Base-by-base conservation (phyloP, 2,113 vertebrate genomes). In the Corvus moneduloides region DNA sequence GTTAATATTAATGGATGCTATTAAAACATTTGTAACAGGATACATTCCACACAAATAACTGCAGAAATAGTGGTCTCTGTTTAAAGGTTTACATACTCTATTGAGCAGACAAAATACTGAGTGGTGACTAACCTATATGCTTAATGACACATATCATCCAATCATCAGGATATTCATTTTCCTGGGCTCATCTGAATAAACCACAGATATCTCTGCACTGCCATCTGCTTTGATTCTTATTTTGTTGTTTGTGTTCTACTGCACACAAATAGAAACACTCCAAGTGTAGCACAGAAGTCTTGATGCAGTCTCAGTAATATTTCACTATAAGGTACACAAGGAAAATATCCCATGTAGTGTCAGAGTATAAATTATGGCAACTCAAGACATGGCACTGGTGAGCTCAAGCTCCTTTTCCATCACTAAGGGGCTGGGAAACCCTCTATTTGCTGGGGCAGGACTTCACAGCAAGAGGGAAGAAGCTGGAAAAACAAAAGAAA, bases 101-200 rank as follows among this genome's bases (percentile, higher is more conserved):
- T 68, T 44, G 56, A 93, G 93, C 56, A 93, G 80, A 89, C 84
- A 88, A 96, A 97, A 95, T 84, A 55, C 24, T 75, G 88, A 85
- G 58, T 43, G 16, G 51, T 91, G 64, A 94, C 76, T 92, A 92
- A 93, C 37, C 44, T 93, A 95, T 74, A 93, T 79, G 58, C 87
- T 85, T 91, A 96, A 78, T 55, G 91, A 88, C 87, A 67, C 56
- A 90, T 48, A 91, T 77, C 68, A 75, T 86, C 84, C 56, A 39
- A 39, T 87, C 93, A 68, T 58, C 61, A 81, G 68, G 87, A 78
- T 89, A 72, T 68, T 97, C n/a, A 48, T 95, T 97, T 66, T 81
- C 64, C 79, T 79, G 56, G 52, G 64, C 58, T 89, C 76, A 81
- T 93, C 91, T 62, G 86, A 94, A 94, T 64, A 94, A 59, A 77